phyloP scores from a whole-genome alignment of 2,888 invertebrate genomes.

The Hyppa rectilinea region DNA sequence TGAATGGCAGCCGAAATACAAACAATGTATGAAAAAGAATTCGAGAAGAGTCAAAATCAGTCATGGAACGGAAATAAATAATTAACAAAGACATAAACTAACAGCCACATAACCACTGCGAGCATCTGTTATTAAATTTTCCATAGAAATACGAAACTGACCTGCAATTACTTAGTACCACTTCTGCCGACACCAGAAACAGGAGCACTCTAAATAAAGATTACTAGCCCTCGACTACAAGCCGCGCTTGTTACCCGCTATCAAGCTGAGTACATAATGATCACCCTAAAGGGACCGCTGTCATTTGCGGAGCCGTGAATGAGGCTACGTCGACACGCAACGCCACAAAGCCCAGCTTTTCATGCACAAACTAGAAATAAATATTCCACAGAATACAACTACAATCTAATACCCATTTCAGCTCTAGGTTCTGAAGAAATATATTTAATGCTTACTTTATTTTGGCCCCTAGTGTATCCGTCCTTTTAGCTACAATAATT shows the following conservation, averaged over 20 bases:
- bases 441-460: constrained; percentile 16
- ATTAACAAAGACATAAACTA: constrained; percentile 2
- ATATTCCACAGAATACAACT: constrained; percentile 30
- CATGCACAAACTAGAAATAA: constrained; percentile 39
- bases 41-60: not conserved
- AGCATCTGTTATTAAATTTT: not conserved
- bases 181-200: not conserved
- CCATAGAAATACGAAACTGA: constrained; percentile 12
- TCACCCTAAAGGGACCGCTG: constrained; percentile 53
- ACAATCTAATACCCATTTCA: constrained; percentile 21
- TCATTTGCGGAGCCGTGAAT: constrained; percentile 59
- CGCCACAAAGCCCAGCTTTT: constrained; percentile 26
- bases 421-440: constrained; percentile 3
- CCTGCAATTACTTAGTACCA: constrained; percentile 5
- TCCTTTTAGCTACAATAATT: constrained; percentile 25
- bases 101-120: not conserved
- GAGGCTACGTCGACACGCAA: constrained; percentile 58
- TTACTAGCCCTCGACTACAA: constrained; percentile 26
- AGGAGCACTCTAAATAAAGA: constrained; percentile 33
- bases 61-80: constrained; percentile 3
- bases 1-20: constrained; percentile 33
- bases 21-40: constrained; percentile 4
- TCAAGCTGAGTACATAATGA: constrained; percentile 60
- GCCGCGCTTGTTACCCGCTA: constrained; percentile 52
- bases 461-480: constrained; percentile 11